These are phyloP conservation scores for Antennarius striatus DNA, from an alignment of 2,113 vertebrate genomes.

Conservation along the genomic window DNA sequence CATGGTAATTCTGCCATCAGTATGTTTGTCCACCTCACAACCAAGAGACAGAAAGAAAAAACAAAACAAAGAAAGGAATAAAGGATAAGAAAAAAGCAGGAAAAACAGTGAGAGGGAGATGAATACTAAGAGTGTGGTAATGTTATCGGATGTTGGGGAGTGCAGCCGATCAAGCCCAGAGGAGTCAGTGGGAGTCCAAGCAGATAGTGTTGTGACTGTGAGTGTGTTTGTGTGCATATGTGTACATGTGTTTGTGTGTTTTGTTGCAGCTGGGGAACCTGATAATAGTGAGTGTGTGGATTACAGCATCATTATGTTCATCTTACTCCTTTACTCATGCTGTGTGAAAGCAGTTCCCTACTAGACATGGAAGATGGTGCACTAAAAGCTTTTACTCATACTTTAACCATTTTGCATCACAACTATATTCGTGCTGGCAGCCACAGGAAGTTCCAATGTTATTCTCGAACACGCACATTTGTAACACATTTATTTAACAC, in stretches of 20 bases:
- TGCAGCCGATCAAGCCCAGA: conserved; percentile 54
- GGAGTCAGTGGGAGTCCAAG: conserved; percentile 33
- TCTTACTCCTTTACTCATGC: conserved; percentile 23
- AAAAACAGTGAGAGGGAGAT: conserved; percentile 9
- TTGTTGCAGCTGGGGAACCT: not conserved
- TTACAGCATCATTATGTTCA: conserved; percentile 44
- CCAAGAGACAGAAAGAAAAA: conserved; percentile 13
- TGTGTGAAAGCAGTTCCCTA: conserved; percentile 28
- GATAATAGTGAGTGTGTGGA: conserved; percentile 24
- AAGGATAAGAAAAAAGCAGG: conserved; percentile 21
- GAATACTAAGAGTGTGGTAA: conserved; percentile 45
- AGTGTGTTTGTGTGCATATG: conserved; percentile 5
- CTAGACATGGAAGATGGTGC: not conserved
- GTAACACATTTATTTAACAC: too few species aligned
- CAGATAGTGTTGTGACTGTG: conserved; percentile 10
- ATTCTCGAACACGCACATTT: too few species aligned
- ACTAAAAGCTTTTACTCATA: not conserved
- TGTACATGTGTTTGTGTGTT: not conserved
- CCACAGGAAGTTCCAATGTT: too few species aligned
- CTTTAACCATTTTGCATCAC: too few species aligned
- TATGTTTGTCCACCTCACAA: conserved; percentile 48
- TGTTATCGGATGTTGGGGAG: conserved; percentile 52
- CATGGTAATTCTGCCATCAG: conserved; percentile 57
- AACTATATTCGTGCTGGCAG: too few species aligned
- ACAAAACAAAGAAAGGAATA: conserved; percentile 27